phyloP scores from a whole-genome alignment of 2,888 invertebrate species.

The Lordiphosa fenestrarum region DNA sequence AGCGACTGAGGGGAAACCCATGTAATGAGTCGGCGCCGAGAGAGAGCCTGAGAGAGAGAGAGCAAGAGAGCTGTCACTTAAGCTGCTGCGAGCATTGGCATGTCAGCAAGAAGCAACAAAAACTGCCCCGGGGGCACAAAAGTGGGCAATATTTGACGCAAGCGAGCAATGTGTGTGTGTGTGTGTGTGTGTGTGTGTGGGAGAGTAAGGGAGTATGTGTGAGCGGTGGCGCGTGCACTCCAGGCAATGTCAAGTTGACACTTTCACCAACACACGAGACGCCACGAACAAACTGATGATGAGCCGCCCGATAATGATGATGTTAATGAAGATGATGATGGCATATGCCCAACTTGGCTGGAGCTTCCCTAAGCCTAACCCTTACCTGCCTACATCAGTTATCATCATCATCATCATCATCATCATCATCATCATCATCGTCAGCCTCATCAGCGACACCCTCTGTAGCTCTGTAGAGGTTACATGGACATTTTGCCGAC shows the following conservation, averaged over 20 bases:
- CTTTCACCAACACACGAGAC: conserved; percentile 64
- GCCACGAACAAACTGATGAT: conserved; percentile 22
- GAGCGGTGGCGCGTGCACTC: conserved; percentile 73
- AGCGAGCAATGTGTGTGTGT: conserved; percentile 33
- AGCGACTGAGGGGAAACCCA: conserved; percentile 25
- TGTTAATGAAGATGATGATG: conserved; percentile 3
- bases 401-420: conserved; percentile 25
- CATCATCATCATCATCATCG: too few species aligned
- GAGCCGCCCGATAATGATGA: conserved; percentile 2
- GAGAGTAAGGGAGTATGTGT: conserved; percentile 39
- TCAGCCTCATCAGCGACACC: conserved; percentile 42
- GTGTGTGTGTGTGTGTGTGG: conserved; percentile 12
- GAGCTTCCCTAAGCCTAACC: not conserved
- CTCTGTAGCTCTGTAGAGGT: conserved; percentile 57
- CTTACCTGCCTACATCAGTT: conserved; percentile 16
- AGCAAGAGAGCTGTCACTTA: conserved; percentile 46
- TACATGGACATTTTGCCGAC: conserved; percentile 47
- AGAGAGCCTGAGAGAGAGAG: conserved; percentile 12
- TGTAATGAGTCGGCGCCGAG: conserved; percentile 25
- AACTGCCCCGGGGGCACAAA: conserved; percentile 50
- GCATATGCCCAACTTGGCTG: not conserved
- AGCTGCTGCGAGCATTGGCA: conserved; percentile 62
- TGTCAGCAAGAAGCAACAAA: conserved; percentile 53
- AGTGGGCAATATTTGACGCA: conserved; percentile 57
- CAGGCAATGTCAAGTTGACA: conserved; percentile 79